Evolutionary conservation across 2,797 vertebrate genomes (phyloP), one percentile per base, ranked within the genome.

Genomic region (Parambassis ranga): DNA sequence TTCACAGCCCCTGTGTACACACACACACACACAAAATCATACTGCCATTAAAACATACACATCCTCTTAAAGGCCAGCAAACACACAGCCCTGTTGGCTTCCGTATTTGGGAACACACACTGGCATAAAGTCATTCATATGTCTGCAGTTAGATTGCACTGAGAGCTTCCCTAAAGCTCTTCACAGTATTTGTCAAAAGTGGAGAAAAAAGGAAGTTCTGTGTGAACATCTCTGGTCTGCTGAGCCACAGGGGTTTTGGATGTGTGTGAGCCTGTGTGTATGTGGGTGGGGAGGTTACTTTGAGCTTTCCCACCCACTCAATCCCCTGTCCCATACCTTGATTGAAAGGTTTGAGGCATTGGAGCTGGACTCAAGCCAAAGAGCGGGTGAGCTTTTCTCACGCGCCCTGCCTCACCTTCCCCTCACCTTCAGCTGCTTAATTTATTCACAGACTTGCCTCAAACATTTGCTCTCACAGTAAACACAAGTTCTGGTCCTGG

Each of bases 1-100:
- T 91, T 90, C 85, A 90, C 84, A 48, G 77, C 56, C 63, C 10
- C 66, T 74, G 68, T 74, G 75, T 64, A 76, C 59, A 72, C 65
- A 77, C 65, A 70, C 51, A 59, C 33, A 43, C 28, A 44, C 31
- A 55, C 38, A 47, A 13, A 22, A 24, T 24, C 46, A 19, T 35
- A 26, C 56, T 51, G 30, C 51, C 70, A 75, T 73, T 74, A 72
- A 74, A 75, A 67, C 72, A 62, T 68, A 81, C 79, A 83, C 78
- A 69, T 67, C 64, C 69, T 69, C 83, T 81, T 74, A 70, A 66
- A 77, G 84, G 56, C 81, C 82, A 59, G 65, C 77, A 83, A 81
- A 79, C 60, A 81, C 71, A 19, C 49, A 15, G 30, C 61, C 63
- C 55, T 22, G 52, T 78, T 57, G 18, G 60, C 49, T 14, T 35